Evolutionary conservation across 2,888 invertebrate genomes (phyloP).

Genomic region (Volucella inflata): DNA sequence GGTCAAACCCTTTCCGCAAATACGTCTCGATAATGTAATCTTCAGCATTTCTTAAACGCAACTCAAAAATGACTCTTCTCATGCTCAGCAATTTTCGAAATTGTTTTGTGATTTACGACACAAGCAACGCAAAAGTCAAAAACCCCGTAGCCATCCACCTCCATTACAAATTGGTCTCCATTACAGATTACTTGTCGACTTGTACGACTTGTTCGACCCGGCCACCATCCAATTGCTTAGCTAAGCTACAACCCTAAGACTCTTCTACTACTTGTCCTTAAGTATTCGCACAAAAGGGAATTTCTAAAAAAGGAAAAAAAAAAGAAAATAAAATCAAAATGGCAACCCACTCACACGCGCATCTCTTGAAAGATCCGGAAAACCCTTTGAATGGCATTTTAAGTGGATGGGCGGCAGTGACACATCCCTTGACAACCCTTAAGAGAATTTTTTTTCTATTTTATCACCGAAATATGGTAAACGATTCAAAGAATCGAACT

Average conservation of each 20-base stretch:
- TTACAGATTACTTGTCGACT: conserved; percentile 70
- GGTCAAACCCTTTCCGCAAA: conserved; percentile 19
- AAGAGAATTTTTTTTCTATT: conserved; percentile 51
- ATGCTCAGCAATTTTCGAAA: conserved; percentile 80
- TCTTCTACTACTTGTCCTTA: conserved; percentile 24
- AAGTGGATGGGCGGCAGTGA: conserved; percentile 70
- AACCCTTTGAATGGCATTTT: conserved; percentile 59
- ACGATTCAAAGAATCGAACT: conserved; percentile 39
- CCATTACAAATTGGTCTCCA: conserved; percentile 70
- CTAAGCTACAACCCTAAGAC: background rate
- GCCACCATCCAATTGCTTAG: conserved; percentile 19
- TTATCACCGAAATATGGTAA: conserved; percentile 74
- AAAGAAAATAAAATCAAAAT: conserved; percentile 10
- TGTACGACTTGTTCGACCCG: conserved; percentile 65
- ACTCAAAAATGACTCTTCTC: conserved; percentile 32
- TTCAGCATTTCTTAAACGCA: conserved; percentile 33
- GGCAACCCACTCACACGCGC: conserved; percentile 24
- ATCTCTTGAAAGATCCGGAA: conserved; percentile 1
- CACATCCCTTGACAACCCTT: conserved; percentile 59
- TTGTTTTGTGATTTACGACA: conserved; percentile 84
- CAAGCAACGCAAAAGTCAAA: conserved; percentile 78
- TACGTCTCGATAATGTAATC: conserved; percentile 28
- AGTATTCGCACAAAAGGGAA: conserved; percentile 31
- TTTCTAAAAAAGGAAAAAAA: conserved; percentile 22
- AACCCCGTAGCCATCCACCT: conserved; percentile 44